These are phyloP conservation scores for Spondyliosoma cantharus DNA, from an alignment of 2,797 vertebrate genomes.

Conservation along the genomic window DNA sequence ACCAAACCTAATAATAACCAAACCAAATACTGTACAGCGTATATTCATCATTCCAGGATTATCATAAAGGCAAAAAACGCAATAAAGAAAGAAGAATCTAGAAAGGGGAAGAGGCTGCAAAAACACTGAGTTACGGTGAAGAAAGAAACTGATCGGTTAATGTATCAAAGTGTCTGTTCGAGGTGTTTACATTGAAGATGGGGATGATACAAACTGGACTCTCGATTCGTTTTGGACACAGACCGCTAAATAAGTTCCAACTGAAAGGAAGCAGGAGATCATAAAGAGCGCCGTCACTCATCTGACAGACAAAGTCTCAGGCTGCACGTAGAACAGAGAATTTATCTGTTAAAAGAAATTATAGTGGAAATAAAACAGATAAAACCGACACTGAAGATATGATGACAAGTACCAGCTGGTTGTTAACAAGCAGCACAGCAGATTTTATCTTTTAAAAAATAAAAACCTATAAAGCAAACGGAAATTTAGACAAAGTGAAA, in stretches of 20 bases:
- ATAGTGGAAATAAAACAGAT: background rate
- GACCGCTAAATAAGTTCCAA: constrained; percentile 80
- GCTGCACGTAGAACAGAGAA: constrained; percentile 17
- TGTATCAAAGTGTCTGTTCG: background rate
- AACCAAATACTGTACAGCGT: constrained; percentile 23
- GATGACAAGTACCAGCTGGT: background rate
- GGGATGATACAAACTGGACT: constrained; percentile 81
- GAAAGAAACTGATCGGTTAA: constrained; percentile 29
- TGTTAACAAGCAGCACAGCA: constrained; percentile 35
- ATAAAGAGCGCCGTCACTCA: constrained; percentile 48
- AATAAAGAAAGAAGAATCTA: constrained; percentile 13
- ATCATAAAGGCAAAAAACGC: constrained; percentile 47
- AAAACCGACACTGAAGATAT: background rate
- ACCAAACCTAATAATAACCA: no score
- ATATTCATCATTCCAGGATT: constrained; percentile 43
- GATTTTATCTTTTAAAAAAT: background rate
- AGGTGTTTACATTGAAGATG: constrained; percentile 79
- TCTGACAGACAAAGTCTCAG: background rate
- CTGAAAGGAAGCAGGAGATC: constrained; percentile 74
- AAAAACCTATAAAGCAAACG: background rate
- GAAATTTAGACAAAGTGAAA: background rate
- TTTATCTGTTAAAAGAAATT: background rate
- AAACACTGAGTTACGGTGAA: constrained; percentile 43
- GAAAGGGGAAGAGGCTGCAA: constrained; percentile 1
- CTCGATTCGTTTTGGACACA: constrained; percentile 72